Conservation (phyloP, 2,888 invertebrate genomes). For the Branchinecta sandiegonensis region DNA sequence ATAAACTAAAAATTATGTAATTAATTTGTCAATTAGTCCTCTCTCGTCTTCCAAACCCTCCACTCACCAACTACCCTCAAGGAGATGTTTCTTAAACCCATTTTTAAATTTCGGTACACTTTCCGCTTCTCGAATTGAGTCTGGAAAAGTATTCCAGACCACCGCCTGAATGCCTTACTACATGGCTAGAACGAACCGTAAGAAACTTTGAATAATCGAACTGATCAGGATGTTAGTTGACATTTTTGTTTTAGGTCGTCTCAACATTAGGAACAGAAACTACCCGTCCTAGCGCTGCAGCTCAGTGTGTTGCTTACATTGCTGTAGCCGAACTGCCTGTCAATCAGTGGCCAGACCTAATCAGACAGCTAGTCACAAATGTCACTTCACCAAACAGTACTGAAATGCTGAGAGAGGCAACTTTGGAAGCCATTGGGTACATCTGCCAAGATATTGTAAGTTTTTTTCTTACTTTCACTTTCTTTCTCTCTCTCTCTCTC, state of each 20-base stretch:
- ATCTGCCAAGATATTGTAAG: slow-evolving; percentile 88
- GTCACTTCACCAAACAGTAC: slow-evolving; percentile 58
- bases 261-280: slow-evolving; percentile 90
- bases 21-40: too few species aligned
- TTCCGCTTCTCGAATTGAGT: too few species aligned
- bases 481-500: neutral
- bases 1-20: too few species aligned
- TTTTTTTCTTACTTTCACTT: slow-evolving; percentile 22
- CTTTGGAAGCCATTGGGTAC: slow-evolving; percentile 94
- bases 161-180: too few species aligned
- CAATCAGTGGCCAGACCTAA: slow-evolving; percentile 81
- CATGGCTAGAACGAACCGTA: too few species aligned
- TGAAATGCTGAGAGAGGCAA: slow-evolving; percentile 90
- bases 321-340: slow-evolving; percentile 90
- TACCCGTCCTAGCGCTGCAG: slow-evolving; percentile 86
- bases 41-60: too few species aligned
- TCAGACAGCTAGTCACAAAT: slow-evolving; percentile 71
- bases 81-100: too few species aligned
- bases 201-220: too few species aligned
- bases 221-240: too few species aligned
- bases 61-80: too few species aligned
- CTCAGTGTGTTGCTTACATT: slow-evolving; percentile 97
- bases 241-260: slow-evolving; percentile 51
- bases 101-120: too few species aligned
- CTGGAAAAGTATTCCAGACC: too few species aligned